Evolutionary conservation across 2,113 vertebrate genomes (phyloP), one percentile per base, ranked within the genome.

Genomic region (Neodon shergylaensis): DNA sequence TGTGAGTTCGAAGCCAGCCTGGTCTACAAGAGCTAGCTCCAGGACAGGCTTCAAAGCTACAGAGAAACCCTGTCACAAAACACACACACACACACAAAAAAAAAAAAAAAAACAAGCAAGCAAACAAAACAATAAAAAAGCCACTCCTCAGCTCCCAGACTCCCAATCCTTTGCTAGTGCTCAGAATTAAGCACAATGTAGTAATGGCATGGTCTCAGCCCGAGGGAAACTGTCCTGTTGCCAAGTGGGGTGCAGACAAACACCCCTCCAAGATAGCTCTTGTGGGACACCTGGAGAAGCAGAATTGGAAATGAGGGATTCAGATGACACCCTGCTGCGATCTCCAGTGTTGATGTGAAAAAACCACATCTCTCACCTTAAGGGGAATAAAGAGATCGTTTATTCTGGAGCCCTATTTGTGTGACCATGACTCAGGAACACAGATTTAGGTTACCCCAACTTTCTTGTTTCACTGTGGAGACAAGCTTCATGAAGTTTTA

Each of bases 171-270:
- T 83, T 26, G 24, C 26, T 82, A 39, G 36, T 28, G 26, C 54
- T 83, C 63, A 42, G 81, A 83, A 42, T 83, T 83, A 63, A 42
- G 81, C 85, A 99, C 99, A 99, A 98, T 97, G 98, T 73, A 31
- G 98, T 98, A 0, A 99, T 99, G 95, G 98, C 98, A 0, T 82
- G 36, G 79, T 99, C 98, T 99, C 99, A 98, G 90, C 98, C 98
- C 99, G 98, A 99, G 98, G 99, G 98, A 88, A 99, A 99, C 99
- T 96, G 99, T 99, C 96, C 98, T 99, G 98, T 98, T 99, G 99
- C 66, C 99, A 99, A 90, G 97, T 97, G 5, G 99, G 99, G 7
- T 95, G 89, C 94, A 99, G 4, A 99, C 99, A 0, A 99, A 99
- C 87, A 99, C 99, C 99, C 99, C 99, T 26, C 99, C 99, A 66